phyloP scores from a whole-genome alignment of 1,140 invertebrate species.

The Uloborus diversus region DNA sequence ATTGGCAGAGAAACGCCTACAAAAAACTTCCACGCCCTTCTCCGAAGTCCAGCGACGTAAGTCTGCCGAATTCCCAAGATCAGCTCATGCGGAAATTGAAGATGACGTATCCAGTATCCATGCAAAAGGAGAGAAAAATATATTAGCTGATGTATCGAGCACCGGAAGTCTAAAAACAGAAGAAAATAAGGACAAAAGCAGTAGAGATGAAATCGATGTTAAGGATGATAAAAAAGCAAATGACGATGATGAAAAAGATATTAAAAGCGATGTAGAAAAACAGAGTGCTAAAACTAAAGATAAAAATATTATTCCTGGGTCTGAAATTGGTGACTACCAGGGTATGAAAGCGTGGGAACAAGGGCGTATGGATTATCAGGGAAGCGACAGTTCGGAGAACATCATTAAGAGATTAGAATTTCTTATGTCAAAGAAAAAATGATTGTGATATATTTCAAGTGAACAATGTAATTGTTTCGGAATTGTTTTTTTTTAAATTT shows the following conservation, averaged over 20 bases:
- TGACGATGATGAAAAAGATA: background rate
- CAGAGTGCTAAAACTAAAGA: background rate
- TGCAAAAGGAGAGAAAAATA: background rate
- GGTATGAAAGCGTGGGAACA: constrained; percentile 67
- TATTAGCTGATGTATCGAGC: background rate
- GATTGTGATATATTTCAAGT: background rate
- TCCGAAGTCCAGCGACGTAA: constrained; percentile 4
- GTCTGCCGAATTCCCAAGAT: background rate
- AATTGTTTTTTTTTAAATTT: no score
- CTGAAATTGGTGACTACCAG: constrained; percentile 53
- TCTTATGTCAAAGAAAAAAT: constrained; percentile 40
- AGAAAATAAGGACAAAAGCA: background rate
- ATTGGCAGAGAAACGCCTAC: background rate
- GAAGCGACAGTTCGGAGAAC: constrained; percentile 67
- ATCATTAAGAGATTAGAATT: constrained; percentile 62
- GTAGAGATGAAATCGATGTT: background rate
- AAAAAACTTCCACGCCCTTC: background rate
- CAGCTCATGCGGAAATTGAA: background rate
- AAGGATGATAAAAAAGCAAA: no score
- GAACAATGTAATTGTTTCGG: no score
- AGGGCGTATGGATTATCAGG: constrained; percentile 68
- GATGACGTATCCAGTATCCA: background rate
- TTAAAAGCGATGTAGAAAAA: background rate
- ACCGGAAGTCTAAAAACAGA: background rate
- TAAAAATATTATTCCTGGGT: constrained; percentile 8